phyloP scores from a whole-genome alignment of 2,113 vertebrate species.

The Sturnira hondurensis region DNA sequence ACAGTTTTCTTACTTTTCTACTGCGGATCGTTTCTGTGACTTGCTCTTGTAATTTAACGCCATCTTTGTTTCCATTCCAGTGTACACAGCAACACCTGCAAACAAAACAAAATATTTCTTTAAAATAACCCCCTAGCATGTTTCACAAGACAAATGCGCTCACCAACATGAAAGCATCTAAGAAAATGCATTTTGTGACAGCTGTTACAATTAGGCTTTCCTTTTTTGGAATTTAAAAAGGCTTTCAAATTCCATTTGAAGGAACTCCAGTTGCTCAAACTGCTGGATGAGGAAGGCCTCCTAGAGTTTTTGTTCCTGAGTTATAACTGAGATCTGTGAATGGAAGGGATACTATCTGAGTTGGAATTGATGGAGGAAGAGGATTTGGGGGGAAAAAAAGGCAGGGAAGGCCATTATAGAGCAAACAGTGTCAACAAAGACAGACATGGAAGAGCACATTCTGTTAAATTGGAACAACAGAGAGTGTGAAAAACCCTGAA shows the following conservation, averaged over 20 bases:
- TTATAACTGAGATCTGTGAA: not conserved
- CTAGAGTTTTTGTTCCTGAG: not conserved
- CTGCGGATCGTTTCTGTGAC: slow-evolving; percentile 98
- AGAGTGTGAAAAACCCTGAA: not conserved
- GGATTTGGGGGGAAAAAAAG: not conserved
- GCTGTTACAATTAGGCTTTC: not conserved
- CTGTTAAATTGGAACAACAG: not conserved
- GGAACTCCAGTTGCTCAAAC: not conserved
- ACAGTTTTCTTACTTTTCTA: slow-evolving; percentile 91
- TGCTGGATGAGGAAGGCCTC: not conserved
- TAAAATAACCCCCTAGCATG: not conserved
- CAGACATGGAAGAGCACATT: not conserved
- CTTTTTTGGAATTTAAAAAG: not conserved
- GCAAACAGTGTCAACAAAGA: not conserved
- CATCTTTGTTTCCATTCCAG: slow-evolving; percentile 99
- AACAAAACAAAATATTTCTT: slow-evolving; percentile 49
- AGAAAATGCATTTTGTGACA: not conserved
- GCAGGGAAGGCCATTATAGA: not conserved
- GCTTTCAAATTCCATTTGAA: not conserved
- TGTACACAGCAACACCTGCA: slow-evolving; percentile 96
- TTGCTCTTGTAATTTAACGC: slow-evolving; percentile 99
- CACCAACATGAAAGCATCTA: not conserved
- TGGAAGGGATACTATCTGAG: not conserved
- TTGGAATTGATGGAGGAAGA: not conserved
- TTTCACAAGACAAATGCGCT: slow-evolving; percentile 1